Base-by-base conservation (phyloP, 2,797 vertebrate species). In the Vespertilio murinus region DNA sequence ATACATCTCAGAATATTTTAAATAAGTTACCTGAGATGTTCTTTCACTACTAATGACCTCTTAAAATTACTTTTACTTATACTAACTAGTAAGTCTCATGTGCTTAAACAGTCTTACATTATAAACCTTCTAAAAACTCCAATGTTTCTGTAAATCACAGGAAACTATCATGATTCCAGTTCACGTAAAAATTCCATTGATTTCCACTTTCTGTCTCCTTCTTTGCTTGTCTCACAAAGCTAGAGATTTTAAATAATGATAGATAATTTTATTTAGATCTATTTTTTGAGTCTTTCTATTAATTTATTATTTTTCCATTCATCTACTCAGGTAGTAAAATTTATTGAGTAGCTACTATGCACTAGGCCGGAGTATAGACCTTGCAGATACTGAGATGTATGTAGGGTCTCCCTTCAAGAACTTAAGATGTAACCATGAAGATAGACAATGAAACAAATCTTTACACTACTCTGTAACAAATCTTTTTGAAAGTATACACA, bases 201-300 rank as follows among this genome's bases (percentile, higher is more conserved):
- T 35, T 4, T 88, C 61, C 18, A 56, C 56, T 85, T 90, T 87
- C n/a, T 30, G 9, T 86, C 2, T 70, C 17, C 18, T 61, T 83
- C 42, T 59, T 88, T 80, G 47, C 14, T 30, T 88, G 17, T 80
- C 67, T 80, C 52, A 93, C n/a, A 80, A 74, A 94, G 5, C 30
- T 67, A 45, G 13, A 42, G 25, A 38, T 67, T 88, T 92, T 83
- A 92, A 88, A 12, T 52, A 81, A 82, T 28, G 9, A 61, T 40
- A 30, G 9, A 61, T 40, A 30, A 80, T 83, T 94, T 75, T 77
- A 91, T 92, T 77, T 87, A 88, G 8, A 38, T 78, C 17, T 84
- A 59, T 25, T 38, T 25, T 69, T 64, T 77, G 14, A 47, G 8
- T 84, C n/a, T 86, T 78, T 82, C 25, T 45, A 71, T 67, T 91